A percentile compares a stretch with the other conserved stretches of the same genome.
phyloP scores from a whole-genome alignment of 2,797 vertebrate genomes.

The Smutsia temminckii region DNA sequence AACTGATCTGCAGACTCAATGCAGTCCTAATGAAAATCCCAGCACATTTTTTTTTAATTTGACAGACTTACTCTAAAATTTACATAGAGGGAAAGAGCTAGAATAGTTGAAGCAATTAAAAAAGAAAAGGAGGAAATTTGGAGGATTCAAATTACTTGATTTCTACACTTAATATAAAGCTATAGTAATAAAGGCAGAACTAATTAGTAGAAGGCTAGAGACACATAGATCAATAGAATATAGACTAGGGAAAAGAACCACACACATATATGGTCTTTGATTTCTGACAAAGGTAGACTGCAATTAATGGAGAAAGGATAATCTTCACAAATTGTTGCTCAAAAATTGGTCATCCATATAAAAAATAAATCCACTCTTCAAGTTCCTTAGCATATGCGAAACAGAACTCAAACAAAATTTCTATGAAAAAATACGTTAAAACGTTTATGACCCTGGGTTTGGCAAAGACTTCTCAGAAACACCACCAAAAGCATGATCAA shows the following conservation, averaged over 20 bases:
- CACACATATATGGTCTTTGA: neutral
- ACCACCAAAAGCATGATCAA: neutral
- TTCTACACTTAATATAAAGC: neutral
- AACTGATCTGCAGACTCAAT: neutral
- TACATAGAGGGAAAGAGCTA: neutral
- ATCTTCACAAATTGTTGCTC: neutral
- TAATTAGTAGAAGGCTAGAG: neutral
- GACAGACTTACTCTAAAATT: neutral
- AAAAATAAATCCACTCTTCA: neutral
- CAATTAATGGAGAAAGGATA: neutral
- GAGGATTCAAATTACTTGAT: neutral
- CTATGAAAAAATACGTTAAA: neutral
- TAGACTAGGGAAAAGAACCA: neutral
- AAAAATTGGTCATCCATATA: neutral
- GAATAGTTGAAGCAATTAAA: neutral
- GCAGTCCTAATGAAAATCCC: neutral
- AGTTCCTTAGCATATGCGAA: neutral
- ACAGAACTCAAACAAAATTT: neutral
- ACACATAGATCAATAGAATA: neutral
- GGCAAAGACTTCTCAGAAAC: neutral
- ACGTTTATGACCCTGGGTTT: neutral
- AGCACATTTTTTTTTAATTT: neutral
- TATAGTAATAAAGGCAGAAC: neutral
- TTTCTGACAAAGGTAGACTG: neutral
- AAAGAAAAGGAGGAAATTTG: neutral